Evolutionary conservation across 2,888 invertebrate genomes (phyloP).

Genomic region (Tenthredo scrophulariae): DNA sequence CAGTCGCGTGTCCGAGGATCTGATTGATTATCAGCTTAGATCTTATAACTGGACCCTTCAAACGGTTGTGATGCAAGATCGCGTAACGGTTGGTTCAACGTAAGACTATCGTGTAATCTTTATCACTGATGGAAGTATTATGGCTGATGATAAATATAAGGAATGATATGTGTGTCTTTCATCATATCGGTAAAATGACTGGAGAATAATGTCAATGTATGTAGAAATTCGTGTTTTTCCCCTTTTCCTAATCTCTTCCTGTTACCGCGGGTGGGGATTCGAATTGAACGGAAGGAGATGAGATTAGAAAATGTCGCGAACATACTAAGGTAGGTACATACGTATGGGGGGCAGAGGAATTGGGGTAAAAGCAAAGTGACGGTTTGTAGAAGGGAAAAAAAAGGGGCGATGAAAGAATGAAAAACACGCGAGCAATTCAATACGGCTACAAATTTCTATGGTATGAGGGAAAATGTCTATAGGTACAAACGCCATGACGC

Average conservation of each 20-base stretch:
- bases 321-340: not conserved
- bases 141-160: not conserved
- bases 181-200: not conserved
- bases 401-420: not conserved
- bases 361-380: conserved; percentile 5
- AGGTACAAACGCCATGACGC: not conserved
- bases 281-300: not conserved
- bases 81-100: not conserved
- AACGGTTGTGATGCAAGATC: not conserved
- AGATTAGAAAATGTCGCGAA: not conserved
- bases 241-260: not conserved
- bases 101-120: not conserved
- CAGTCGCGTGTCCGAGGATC: conserved; percentile 6
- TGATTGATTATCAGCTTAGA: conserved; percentile 9
- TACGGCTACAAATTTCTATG: not conserved
- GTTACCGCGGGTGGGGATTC: not conserved
- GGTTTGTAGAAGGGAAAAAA: not conserved
- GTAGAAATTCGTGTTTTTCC: not conserved
- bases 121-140: not conserved
- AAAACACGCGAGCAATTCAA: conserved; percentile 22
- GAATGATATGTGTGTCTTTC: not conserved
- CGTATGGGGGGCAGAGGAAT: not conserved
- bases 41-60: not conserved
- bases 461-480: not conserved
- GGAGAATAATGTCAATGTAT: not conserved